phyloP scores from a whole-genome alignment of 2,888 invertebrate genomes.

The Xanthorhoe designata region DNA sequence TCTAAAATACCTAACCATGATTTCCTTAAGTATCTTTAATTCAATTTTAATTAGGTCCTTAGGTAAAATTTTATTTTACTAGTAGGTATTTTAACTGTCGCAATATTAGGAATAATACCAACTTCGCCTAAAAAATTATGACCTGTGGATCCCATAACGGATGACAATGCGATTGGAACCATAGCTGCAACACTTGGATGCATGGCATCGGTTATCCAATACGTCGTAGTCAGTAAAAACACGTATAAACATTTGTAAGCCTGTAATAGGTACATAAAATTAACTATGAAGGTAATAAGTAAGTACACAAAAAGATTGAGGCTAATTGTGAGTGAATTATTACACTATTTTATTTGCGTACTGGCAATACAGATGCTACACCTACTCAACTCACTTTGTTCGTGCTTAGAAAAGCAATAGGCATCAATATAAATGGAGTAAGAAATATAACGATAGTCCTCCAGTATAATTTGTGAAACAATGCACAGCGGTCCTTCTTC shows the following conservation, averaged over 20 bases:
- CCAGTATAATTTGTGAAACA: conserved; percentile 65
- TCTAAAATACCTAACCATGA: too few species aligned
- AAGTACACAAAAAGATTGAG: too few species aligned
- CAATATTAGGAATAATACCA: conserved; percentile 29
- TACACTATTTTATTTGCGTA: not conserved
- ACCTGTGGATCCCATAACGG: conserved; percentile 48
- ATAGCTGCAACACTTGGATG: conserved; percentile 63
- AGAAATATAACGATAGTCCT: conserved; percentile 57
- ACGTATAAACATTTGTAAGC: conserved; percentile 62
- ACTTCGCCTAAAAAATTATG: conserved; percentile 55
- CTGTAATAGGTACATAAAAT: conserved; percentile 39
- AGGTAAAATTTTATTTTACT: too few species aligned
- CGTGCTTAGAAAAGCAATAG: conserved; percentile 56
- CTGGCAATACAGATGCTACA: not conserved
- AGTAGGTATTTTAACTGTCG: too few species aligned
- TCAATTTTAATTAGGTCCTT: too few species aligned
- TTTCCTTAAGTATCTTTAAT: too few species aligned
- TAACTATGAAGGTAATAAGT: too few species aligned
- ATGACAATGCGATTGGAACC: conserved; percentile 58
- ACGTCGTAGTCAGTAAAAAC: conserved; percentile 60
- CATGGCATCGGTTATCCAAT: conserved; percentile 61
- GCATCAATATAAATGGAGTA: conserved; percentile 62
- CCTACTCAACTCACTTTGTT: conserved; percentile 54
- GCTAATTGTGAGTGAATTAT: not conserved
- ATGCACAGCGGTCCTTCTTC: conserved; percentile 52